Evolutionary conservation across 2,113 vertebrate genomes (phyloP).

Genomic region (Cervus canadensis): DNA sequence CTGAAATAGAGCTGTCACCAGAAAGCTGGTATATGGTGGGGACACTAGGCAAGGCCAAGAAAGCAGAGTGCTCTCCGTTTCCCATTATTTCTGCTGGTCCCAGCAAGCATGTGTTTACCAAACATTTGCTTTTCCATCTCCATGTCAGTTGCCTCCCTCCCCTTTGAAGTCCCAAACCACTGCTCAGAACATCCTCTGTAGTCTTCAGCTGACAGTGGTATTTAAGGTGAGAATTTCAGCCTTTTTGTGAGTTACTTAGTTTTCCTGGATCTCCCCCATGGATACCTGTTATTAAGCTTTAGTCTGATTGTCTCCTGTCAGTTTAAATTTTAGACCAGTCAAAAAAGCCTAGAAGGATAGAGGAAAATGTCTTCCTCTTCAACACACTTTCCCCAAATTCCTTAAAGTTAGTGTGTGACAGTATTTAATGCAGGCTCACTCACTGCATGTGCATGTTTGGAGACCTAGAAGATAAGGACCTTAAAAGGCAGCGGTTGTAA

Average conservation of each 20-base stretch:
- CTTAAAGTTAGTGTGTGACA: not conserved
- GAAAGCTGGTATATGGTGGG: not conserved
- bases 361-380: not conserved
- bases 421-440: not conserved
- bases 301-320: not conserved
- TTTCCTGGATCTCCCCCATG: not conserved
- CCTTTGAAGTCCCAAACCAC: not conserved
- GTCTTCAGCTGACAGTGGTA: not conserved
- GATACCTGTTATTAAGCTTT: not conserved
- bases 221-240: not conserved
- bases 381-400: not conserved
- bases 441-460: not conserved
- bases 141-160: not conserved
- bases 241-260: not conserved
- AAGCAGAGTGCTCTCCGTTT: not conserved
- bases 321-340: not conserved
- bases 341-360: not conserved
- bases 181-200: not conserved
- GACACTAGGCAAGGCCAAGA: not conserved
- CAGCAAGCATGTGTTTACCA: not conserved
- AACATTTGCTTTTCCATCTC: not conserved
- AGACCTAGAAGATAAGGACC: not conserved
- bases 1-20: not conserved
- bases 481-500: not conserved
- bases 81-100: not conserved